Evolutionary conservation across 2,797 vertebrate species (phyloP).

Genomic region (Pangasius sanitwongsei): DNA sequence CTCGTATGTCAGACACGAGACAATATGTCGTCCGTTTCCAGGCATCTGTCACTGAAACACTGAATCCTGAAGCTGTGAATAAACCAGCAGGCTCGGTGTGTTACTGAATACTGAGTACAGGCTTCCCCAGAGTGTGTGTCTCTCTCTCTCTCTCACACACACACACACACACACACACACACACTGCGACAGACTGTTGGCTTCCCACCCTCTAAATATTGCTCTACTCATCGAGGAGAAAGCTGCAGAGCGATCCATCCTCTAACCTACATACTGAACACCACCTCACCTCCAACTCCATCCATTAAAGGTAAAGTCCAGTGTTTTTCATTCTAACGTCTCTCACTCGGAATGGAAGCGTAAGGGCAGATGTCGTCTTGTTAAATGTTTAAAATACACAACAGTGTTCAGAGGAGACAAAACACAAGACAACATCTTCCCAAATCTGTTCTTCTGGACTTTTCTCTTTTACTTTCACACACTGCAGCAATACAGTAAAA

Average conservation of each 20-base stretch:
- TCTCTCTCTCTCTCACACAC: slow-evolving; percentile 20
- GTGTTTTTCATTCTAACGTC: neutral
- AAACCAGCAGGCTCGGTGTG: slow-evolving; percentile 47
- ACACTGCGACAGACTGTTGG: slow-evolving; percentile 62
- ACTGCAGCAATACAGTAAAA: neutral
- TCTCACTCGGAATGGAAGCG: neutral
- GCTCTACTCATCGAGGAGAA: slow-evolving; percentile 43
- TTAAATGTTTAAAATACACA: neutral
- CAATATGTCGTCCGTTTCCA: slow-evolving; percentile 37
- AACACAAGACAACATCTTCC: neutral
- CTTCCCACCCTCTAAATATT: slow-evolving; percentile 51
- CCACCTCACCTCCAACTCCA: neutral
- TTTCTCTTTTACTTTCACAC: neutral
- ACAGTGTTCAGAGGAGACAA: neutral
- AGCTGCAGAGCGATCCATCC: slow-evolving; percentile 39
- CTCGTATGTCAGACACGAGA: slow-evolving; percentile 35
- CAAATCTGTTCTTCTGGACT: neutral
- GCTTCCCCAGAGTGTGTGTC: slow-evolving; percentile 48
- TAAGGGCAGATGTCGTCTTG: neutral
- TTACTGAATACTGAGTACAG: slow-evolving; percentile 56
- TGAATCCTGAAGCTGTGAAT: slow-evolving; percentile 53
- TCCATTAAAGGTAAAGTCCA: neutral
- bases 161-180: slow-evolving; percentile 52
- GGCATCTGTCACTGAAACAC: slow-evolving; percentile 46
- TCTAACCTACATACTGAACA: slow-evolving; percentile 38